A percentile compares a stretch with the other conserved stretches of the same genome.
Conservation (phyloP, 2,113 vertebrate species). For the Cyanoramphus novaezelandiae region DNA sequence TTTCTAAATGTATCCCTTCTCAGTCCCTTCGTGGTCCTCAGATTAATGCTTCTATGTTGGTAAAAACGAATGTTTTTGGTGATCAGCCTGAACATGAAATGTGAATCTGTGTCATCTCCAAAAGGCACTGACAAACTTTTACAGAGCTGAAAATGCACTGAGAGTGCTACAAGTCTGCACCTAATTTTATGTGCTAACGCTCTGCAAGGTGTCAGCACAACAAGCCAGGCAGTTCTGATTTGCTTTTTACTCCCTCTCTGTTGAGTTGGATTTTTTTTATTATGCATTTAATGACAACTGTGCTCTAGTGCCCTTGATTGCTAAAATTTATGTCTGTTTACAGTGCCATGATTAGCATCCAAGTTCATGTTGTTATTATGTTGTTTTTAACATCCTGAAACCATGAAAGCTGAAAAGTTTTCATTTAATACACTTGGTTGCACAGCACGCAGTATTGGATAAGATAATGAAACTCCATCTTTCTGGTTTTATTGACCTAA, state of each 20-base stretch:
- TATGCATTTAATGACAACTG: not conserved
- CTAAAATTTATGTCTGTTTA: constrained; percentile 35
- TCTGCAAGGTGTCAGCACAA: not conserved
- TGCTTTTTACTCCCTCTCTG: not conserved
- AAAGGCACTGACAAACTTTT: not conserved
- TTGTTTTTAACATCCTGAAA: constrained; percentile 37
- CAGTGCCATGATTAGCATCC: not conserved
- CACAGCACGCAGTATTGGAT: not conserved
- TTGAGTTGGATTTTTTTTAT: not conserved
- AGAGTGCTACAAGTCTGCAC: not conserved
- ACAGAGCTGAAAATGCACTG: not conserved
- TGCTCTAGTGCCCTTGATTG: constrained; percentile 12
- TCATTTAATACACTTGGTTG: constrained; percentile 3
- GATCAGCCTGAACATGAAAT: not conserved
- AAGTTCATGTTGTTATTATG: not conserved
- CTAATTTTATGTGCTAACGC: not conserved
- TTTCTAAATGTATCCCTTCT: not conserved
- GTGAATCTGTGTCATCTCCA: not conserved
- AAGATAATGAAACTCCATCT: constrained; percentile 2
- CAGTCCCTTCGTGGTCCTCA: not conserved
- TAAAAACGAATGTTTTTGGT: not conserved
- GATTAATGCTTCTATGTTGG: not conserved
- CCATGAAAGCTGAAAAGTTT: not conserved
- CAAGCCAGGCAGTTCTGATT: not conserved
- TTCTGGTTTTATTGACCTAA: constrained; percentile 17